These are phyloP conservation scores for Balanococcus diminutus DNA, from an alignment of 2,888 invertebrate species.

Conservation along the genomic window DNA sequence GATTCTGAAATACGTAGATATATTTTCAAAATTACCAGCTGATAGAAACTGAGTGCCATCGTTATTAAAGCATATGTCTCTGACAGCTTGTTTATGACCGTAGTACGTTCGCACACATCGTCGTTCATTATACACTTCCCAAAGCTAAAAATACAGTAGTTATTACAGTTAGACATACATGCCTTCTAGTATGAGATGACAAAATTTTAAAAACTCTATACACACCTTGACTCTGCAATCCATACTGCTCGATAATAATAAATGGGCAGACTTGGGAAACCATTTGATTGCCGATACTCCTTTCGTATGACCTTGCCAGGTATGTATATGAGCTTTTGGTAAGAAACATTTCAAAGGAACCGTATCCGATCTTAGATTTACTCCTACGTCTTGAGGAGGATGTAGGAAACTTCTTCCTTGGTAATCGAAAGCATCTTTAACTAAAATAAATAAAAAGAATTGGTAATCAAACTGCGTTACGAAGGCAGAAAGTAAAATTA, in stretches of 20 bases:
- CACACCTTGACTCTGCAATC: slow-evolving; percentile 90
- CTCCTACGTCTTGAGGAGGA: slow-evolving; percentile 89
- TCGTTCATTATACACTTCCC: slow-evolving; percentile 97
- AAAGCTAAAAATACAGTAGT: slow-evolving; percentile 76
- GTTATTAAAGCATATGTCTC: slow-evolving; percentile 96
- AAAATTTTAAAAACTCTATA: neutral
- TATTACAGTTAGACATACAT: too few relatives aligned
- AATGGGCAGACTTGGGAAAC: slow-evolving; percentile 93
- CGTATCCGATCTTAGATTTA: slow-evolving; percentile 82
- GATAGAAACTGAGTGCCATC: slow-evolving; percentile 90
- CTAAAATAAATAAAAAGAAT: slow-evolving; percentile 65
- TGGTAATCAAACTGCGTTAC: neutral
- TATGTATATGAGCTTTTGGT: slow-evolving; percentile 93
- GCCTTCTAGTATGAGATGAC: too few relatives aligned
- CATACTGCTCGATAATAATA: slow-evolving; percentile 95
- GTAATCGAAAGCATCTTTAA: slow-evolving; percentile 92
- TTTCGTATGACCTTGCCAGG: slow-evolving; percentile 97
- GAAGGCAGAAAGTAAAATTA: neutral
- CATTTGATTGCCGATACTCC: slow-evolving; percentile 93
- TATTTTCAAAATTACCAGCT: slow-evolving; percentile 71
- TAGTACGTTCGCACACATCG: slow-evolving; percentile 92
- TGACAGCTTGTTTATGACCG: slow-evolving; percentile 95
- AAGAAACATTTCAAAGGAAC: slow-evolving; percentile 95
- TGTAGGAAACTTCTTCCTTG: slow-evolving; percentile 95
- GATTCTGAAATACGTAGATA: neutral